Percentiles rank a stretch among this genome's conserved stretches.
phyloP scores from a whole-genome alignment of 2,888 invertebrate species.

The Andrena marginata region DNA sequence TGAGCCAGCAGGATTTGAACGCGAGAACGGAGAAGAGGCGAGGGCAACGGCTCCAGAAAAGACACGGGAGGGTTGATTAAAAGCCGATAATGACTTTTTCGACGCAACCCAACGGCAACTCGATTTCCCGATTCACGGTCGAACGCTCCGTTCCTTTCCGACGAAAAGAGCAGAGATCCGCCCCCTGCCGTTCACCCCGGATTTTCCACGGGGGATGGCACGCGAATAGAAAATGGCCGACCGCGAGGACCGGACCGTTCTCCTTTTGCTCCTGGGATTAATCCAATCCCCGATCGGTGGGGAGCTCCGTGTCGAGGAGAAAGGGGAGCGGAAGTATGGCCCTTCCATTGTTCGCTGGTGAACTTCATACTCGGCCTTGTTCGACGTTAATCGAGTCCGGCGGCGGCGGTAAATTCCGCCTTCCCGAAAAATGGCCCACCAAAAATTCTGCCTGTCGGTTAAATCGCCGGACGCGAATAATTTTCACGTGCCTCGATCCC shows the following conservation, averaged over 20 bases:
- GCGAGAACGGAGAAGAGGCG: background rate
- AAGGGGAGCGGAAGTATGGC: background rate
- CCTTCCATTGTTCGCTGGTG: background rate
- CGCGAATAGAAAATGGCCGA: constrained; percentile 31
- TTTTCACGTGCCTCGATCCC: too few relatives aligned
- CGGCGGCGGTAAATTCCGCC: too few relatives aligned
- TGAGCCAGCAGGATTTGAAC: background rate
- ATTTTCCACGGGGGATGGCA: constrained; percentile 28
- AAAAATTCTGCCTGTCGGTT: too few relatives aligned
- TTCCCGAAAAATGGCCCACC: too few relatives aligned
- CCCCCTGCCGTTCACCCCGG: constrained; percentile 27
- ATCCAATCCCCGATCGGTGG: constrained; percentile 31
- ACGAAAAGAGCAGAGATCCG: constrained; percentile 38
- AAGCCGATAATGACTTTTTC: constrained; percentile 65
- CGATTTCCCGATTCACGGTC: constrained; percentile 60
- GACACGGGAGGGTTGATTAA: constrained; percentile 58
- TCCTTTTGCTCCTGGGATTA: constrained; percentile 24
- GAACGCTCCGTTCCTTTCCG: constrained; percentile 47
- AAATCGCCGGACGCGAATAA: too few relatives aligned
- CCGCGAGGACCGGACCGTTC: constrained; percentile 8
- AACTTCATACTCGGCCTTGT: background rate
- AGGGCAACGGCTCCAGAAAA: constrained; percentile 26
- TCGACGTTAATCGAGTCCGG: background rate
- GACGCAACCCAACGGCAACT: constrained; percentile 44
- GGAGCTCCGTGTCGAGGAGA: background rate